Percentiles rank a stretch among this genome's conserved stretches.
phyloP scores from a whole-genome alignment of 2,888 invertebrate genomes.

The Lasius platythorax region DNA sequence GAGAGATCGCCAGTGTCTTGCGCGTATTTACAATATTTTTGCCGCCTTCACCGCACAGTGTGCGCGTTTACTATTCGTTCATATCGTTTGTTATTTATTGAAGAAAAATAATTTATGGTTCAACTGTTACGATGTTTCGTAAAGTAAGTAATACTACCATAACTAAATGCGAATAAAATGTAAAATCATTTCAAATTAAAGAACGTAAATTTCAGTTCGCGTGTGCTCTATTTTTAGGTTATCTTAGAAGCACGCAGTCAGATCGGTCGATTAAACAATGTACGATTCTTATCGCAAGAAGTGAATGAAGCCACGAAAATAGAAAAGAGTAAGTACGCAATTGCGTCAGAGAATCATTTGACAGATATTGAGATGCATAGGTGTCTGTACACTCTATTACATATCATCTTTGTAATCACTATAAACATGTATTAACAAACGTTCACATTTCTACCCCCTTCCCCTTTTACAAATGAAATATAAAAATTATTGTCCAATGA shows the following conservation, averaged over 20 bases:
- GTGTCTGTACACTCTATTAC: neutral
- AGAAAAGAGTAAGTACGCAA: conserved; percentile 77
- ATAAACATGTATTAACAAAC: neutral
- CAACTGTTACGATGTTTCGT: conserved; percentile 15
- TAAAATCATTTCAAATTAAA: conserved; percentile 6
- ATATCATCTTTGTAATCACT: neutral
- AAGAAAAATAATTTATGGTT: neutral
- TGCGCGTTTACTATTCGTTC: neutral
- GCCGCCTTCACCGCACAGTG: no score
- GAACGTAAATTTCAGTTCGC: neutral
- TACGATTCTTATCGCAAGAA: conserved; percentile 33
- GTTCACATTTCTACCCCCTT: neutral
- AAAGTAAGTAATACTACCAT: neutral
- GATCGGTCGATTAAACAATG: conserved; percentile 3
- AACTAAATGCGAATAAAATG: neutral
- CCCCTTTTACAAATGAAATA: neutral
- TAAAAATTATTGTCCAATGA: neutral
- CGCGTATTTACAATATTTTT: no score
- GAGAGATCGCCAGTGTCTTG: no score
- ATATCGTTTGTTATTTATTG: neutral
- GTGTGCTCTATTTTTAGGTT: conserved; percentile 16
- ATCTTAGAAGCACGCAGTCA: conserved; percentile 1
- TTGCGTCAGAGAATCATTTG: neutral
- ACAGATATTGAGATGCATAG: neutral
- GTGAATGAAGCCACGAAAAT: conserved; percentile 62